These are phyloP conservation scores for Microctonus hyperodae DNA, from an alignment of 2,888 invertebrate species.

Conservation along the genomic window DNA sequence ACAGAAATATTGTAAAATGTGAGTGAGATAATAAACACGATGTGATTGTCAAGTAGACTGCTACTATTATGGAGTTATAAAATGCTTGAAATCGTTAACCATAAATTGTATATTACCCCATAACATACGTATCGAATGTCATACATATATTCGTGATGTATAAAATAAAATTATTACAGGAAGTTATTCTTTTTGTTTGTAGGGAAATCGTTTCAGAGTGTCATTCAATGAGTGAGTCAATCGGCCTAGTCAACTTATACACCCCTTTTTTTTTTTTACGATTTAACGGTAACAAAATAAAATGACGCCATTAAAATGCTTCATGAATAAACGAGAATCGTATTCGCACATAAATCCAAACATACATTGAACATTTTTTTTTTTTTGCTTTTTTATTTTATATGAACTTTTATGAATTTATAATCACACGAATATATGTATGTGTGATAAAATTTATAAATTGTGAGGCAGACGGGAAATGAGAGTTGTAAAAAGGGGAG, in stretches of 20 bases:
- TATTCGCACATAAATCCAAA: neutral
- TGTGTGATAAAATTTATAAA: neutral
- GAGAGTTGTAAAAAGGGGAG: neutral
- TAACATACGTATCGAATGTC: neutral
- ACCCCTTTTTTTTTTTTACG: neutral
- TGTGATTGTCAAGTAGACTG: neutral
- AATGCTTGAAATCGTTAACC: neutral
- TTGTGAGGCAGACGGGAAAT: slow-evolving; percentile 4
- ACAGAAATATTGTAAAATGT: neutral
- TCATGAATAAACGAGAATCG: neutral
- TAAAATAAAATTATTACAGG: neutral
- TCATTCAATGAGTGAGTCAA: neutral
- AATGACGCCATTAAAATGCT: neutral
- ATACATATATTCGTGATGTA: neutral
- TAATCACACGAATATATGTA: neutral
- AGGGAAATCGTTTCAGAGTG: neutral
- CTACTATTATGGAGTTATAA: neutral
- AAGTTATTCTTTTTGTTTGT: neutral
- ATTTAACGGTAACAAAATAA: slow-evolving; percentile 1
- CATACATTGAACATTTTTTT: neutral
- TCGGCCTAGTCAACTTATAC: neutral
- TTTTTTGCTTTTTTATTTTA: too few species aligned
- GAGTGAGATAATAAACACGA: neutral
- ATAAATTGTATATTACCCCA: neutral
- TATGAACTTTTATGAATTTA: slow-evolving; percentile 1